phyloP scores from a whole-genome alignment of 2,113 vertebrate species.

The human (Homo sapiens) region GRCh38 chr11:34693001-34693500 shows the following conservation, averaged over 20 bases:
- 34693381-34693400: not conserved
- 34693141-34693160: not conserved
- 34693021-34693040: not conserved
- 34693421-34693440: not conserved
- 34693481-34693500: not conserved
- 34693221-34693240: not conserved
- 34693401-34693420: not conserved
- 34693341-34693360: not conserved
- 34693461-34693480: not conserved
- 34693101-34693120: not conserved
- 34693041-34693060: not conserved
- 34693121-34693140: not conserved
- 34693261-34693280: too few species aligned
- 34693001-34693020: not conserved
- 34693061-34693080: not conserved
- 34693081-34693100: not conserved
- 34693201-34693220: too few species aligned
- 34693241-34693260: not conserved
- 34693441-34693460: not conserved
- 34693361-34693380: not conserved
- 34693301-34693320: not conserved
- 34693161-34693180: not conserved
- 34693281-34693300: not conserved
- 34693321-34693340: not conserved
- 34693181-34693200: not conserved